Evolutionary conservation across 2,113 vertebrate species (phyloP).

Genomic region (Trogon melanurus): DNA sequence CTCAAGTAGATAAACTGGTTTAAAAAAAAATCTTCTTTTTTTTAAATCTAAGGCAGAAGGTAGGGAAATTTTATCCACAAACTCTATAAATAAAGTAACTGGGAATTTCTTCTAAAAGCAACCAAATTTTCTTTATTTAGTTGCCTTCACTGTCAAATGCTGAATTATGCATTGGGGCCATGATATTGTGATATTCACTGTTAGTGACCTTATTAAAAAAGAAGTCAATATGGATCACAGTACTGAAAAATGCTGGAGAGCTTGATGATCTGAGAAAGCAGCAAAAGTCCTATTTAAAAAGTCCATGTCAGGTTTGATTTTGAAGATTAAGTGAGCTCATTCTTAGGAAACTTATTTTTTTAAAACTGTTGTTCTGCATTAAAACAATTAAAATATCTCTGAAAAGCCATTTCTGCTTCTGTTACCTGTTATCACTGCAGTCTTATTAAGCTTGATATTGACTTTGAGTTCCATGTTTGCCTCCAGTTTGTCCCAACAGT

Average conservation of each 20-base stretch:
- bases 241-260: background rate
- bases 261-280: background rate
- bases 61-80: background rate
- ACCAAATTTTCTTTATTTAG: constrained; percentile 22
- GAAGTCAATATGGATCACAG: constrained; percentile 12
- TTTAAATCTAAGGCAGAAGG: background rate
- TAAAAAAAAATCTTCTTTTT: background rate
- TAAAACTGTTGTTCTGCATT: background rate
- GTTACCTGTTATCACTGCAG: background rate
- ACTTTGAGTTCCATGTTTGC: background rate
- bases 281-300: constrained; percentile 16
- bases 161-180: constrained; percentile 50
- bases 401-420: background rate
- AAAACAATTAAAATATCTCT: background rate
- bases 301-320: background rate
- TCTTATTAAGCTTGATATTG: background rate
- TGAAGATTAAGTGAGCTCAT: background rate
- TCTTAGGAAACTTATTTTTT: background rate
- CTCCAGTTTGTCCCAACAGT: background rate
- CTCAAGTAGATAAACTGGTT: background rate
- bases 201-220: constrained; percentile 37
- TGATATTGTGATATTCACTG: constrained; percentile 38
- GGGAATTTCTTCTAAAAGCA: constrained; percentile 3
- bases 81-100: background rate
- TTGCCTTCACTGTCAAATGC: background rate